phyloP scores from a whole-genome alignment of 2,113 vertebrate species.

The Erythrocercus mccallii region DNA sequence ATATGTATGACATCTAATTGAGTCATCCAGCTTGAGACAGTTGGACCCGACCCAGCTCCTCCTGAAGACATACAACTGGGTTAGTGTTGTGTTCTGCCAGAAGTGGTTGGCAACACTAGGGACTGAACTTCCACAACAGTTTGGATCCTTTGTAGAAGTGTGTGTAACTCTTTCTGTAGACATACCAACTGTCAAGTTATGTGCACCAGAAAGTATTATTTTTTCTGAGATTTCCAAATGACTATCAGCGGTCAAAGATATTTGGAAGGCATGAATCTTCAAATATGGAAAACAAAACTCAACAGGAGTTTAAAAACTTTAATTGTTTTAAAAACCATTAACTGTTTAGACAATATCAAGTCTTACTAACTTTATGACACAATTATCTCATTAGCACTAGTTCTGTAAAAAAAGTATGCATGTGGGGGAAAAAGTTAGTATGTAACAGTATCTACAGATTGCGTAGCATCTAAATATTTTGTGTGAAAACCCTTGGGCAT shows the following conservation, averaged over 20 bases:
- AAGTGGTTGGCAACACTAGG: background rate
- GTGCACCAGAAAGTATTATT: background rate
- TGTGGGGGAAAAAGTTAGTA: fast-evolving
- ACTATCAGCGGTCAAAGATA: background rate
- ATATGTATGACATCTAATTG: background rate
- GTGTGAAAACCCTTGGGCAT: background rate
- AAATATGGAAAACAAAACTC: background rate
- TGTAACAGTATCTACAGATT: background rate
- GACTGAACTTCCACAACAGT: background rate
- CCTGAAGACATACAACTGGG: fast-evolving
- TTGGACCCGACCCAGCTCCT: background rate
- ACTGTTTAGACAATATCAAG: background rate
- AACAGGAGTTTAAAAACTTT: background rate
- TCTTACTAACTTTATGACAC: background rate
- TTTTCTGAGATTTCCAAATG: background rate
- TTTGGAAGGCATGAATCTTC: background rate
- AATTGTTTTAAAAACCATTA: background rate
- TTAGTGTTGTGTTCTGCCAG: fast-evolving
- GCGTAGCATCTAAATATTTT: background rate
- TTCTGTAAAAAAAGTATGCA: background rate
- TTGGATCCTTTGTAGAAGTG: background rate
- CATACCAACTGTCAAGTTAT: fast-evolving
- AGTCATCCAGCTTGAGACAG: background rate
- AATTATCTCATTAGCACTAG: background rate
- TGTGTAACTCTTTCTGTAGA: background rate